Evolutionary conservation across 2,113 vertebrate species (phyloP).

Genomic region (Struthidea cinerea): DNA sequence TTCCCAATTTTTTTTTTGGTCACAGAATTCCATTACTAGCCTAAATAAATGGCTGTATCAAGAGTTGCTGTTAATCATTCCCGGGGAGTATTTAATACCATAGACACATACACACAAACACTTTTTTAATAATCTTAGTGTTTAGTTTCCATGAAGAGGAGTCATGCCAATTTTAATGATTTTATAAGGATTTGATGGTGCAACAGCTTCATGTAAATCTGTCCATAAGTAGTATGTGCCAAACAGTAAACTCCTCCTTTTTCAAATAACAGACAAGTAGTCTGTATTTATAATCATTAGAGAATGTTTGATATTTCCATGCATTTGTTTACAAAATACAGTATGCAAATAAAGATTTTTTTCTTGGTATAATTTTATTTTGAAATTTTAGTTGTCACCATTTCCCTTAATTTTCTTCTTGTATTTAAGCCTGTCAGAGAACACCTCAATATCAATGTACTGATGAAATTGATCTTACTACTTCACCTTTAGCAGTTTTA

Average conservation of each 20-base stretch:
- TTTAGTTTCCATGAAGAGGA: not conserved
- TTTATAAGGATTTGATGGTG: not conserved
- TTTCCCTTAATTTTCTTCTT: not conserved
- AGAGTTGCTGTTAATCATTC: not conserved
- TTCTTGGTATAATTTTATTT: not conserved
- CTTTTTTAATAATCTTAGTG: not conserved
- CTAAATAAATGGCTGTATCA: not conserved
- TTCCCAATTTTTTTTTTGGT: not conserved
- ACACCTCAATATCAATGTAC: not conserved
- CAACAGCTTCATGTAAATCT: not conserved
- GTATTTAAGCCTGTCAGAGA: not conserved
- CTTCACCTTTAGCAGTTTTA: not conserved
- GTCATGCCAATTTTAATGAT: not conserved
- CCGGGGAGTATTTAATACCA: not conserved
- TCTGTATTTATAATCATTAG: not conserved
- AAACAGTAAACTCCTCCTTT: not conserved
- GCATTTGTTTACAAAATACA: not conserved
- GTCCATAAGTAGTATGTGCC: not conserved
- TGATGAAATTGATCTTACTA: not conserved
- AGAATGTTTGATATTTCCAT: not conserved
- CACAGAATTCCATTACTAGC: not conserved
- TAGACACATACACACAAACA: not conserved
- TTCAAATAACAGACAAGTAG: not conserved
- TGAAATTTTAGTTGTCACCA: not conserved
- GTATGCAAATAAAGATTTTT: not conserved